Percentiles rank a stretch among this genome's conserved stretches.
Conservation (phyloP, 2,888 invertebrate genomes). For the Keiferia lycopersicella region DNA sequence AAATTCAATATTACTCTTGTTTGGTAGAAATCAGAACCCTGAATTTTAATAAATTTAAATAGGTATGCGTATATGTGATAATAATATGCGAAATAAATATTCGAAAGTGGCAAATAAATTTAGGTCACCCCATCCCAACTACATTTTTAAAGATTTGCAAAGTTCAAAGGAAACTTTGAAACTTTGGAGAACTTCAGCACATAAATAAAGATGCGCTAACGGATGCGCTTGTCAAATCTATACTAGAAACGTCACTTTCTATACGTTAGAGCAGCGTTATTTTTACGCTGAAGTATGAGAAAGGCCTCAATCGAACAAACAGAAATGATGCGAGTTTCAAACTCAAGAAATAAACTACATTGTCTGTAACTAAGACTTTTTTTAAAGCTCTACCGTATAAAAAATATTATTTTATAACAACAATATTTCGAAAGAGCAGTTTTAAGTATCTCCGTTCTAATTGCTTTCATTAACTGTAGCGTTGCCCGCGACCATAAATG, state of each 20-base stretch:
- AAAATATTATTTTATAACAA: not conserved
- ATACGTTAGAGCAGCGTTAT: too few species aligned
- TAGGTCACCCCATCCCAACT: not conserved
- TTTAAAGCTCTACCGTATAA: not conserved
- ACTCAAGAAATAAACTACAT: not conserved
- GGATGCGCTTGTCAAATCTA: too few species aligned
- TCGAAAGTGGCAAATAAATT: not conserved
- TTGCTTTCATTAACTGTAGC: slow-evolving; percentile 24
- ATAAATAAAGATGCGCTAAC: too few species aligned
- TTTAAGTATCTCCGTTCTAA: slow-evolving; percentile 17
- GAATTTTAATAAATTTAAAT: too few species aligned
- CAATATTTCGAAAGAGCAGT: slow-evolving; percentile 27
- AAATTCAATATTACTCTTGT: too few species aligned
- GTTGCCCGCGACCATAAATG: slow-evolving; percentile 46
- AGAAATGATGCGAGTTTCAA: not conserved
- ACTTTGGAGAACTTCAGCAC: too few species aligned
- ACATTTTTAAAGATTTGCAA: not conserved
- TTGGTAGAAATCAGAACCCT: too few species aligned
- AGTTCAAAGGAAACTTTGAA: not conserved
- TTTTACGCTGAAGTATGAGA: too few species aligned
- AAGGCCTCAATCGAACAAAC: not conserved
- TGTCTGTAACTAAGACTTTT: not conserved
- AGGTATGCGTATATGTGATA: too few species aligned
- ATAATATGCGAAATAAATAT: not conserved
- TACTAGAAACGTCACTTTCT: too few species aligned